Conservation (phyloP, 2,888 invertebrate genomes). For the Heterodera filipjevi region DNA sequence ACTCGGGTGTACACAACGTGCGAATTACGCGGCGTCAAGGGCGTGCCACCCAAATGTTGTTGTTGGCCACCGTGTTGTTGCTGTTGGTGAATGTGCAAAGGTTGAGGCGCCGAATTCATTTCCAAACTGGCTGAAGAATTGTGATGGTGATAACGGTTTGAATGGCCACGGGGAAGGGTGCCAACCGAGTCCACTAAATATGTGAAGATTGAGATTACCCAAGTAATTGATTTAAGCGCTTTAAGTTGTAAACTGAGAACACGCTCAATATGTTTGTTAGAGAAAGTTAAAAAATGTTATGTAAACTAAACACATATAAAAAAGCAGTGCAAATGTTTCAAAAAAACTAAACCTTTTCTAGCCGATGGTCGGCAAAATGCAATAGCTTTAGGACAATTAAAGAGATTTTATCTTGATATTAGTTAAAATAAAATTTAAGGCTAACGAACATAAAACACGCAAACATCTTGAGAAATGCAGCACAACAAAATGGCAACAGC, state of each 20-base stretch:
- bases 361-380: too few relatives aligned
- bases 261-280: too few relatives aligned
- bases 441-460: neutral
- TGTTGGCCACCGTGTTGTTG: neutral
- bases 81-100: neutral
- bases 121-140: constrained; percentile 61
- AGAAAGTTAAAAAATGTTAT: too few relatives aligned
- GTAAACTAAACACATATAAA: neutral
- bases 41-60: constrained; percentile 15
- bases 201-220: too few relatives aligned
- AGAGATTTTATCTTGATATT: too few relatives aligned
- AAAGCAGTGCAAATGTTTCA: neutral
- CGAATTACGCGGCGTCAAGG: constrained; percentile 55
- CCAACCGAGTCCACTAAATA: constrained; percentile 36
- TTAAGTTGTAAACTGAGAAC: too few relatives aligned
- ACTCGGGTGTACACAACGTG: constrained; percentile 64
- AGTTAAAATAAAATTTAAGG: neutral
- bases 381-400: too few relatives aligned
- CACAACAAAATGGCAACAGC: neutral
- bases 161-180: constrained; percentile 55
- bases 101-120: neutral
- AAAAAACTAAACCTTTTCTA: too few relatives aligned
- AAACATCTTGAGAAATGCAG: neutral
- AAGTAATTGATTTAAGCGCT: too few relatives aligned
- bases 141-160: constrained; percentile 38